phyloP scores from a whole-genome alignment of 1,140 invertebrate genomes.

The Periplaneta americana region DNA sequence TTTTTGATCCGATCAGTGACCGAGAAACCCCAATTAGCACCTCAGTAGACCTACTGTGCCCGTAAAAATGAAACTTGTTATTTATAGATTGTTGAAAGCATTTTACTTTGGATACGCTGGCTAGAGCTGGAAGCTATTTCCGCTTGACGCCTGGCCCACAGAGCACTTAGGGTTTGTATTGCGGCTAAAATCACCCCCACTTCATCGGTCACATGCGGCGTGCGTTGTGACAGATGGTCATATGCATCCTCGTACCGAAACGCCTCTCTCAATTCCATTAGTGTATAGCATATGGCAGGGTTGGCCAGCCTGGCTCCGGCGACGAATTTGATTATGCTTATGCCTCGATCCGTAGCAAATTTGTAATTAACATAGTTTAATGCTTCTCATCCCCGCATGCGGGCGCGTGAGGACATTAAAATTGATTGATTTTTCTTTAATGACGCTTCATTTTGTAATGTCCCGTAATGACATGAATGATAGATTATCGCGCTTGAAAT shows the following conservation, averaged over 20 bases:
- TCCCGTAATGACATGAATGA: neutral
- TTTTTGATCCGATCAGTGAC: too few species aligned
- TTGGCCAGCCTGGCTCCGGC: neutral
- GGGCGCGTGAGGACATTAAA: neutral
- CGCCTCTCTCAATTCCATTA: neutral
- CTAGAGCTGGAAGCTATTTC: too few species aligned
- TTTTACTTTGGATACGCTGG: too few species aligned
- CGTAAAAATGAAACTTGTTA: too few species aligned
- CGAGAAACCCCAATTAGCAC: too few species aligned
- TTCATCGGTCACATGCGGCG: neutral
- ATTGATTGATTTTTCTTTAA: neutral
- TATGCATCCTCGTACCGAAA: neutral
- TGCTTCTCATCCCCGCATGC: neutral
- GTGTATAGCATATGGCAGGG: neutral
- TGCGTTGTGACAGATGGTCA: neutral
- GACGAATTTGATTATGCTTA: neutral
- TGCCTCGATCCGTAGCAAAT: neutral
- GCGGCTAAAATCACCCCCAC: neutral
- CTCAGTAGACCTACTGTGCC: too few species aligned
- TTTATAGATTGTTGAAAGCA: too few species aligned
- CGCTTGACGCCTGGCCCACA: neutral
- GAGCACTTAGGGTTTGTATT: neutral
- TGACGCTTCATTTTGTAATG: neutral
- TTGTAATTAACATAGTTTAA: neutral
- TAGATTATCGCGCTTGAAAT: too few species aligned